Conservation (phyloP, 2,888 invertebrate genomes). For the Sericinus montela region DNA sequence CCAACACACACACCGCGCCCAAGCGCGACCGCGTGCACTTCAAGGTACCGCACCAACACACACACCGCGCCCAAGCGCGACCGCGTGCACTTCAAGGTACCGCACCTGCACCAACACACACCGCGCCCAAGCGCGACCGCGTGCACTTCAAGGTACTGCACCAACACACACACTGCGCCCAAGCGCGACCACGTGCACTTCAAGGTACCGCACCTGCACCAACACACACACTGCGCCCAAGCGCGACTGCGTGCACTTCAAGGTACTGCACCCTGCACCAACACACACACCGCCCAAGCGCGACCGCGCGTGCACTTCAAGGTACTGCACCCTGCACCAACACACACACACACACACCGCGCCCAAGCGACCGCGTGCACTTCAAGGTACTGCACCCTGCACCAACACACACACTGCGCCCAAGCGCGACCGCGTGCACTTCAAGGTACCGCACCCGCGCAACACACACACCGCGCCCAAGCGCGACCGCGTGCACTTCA, state of each 20-base stretch:
- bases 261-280: slow-evolving; percentile 79
- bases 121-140: slow-evolving; percentile 86
- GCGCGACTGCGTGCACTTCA: slow-evolving; percentile 94
- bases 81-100: slow-evolving; percentile 90
- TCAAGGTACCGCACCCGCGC: too few relatives aligned
- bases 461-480: too few relatives aligned
- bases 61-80: slow-evolving; percentile 85
- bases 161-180: slow-evolving; percentile 58
- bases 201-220: too few relatives aligned
- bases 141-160: slow-evolving; percentile 92
- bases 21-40: slow-evolving; percentile 64
- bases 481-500: too few relatives aligned
- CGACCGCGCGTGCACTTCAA: slow-evolving; percentile 95
- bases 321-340: too few relatives aligned
- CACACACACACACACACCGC: too few relatives aligned
- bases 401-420: too few relatives aligned
- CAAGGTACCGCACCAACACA: slow-evolving; percentile 69
- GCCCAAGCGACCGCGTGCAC: too few relatives aligned
- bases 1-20: too few relatives aligned
- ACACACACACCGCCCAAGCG: slow-evolving; percentile 81
- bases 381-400: too few relatives aligned
- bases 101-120: too few relatives aligned
- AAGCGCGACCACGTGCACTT: slow-evolving; percentile 95
- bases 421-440: too few relatives aligned
- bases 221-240: slow-evolving; percentile 81